phyloP scores from a whole-genome alignment of 2,888 invertebrate genomes.

The Erebia epiphron region DNA sequence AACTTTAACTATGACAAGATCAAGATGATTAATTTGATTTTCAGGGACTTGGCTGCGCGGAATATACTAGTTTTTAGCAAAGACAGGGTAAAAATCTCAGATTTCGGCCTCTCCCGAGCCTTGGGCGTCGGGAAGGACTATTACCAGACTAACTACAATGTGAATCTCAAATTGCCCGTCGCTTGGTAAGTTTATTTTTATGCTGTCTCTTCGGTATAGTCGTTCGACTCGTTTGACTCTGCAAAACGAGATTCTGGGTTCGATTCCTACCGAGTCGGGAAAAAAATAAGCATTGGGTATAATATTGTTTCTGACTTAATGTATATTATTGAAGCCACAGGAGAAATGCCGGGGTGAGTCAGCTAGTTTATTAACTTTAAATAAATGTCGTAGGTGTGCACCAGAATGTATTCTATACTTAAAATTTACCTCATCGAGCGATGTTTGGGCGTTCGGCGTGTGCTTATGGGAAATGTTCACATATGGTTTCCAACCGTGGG shows the following conservation, averaged over 20 bases:
- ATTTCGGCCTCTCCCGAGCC: slow-evolving; percentile 97
- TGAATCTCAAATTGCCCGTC: slow-evolving; percentile 97
- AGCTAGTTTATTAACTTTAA: background rate
- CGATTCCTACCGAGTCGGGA: too few species aligned
- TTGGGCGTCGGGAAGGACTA: slow-evolving; percentile 99
- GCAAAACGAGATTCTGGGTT: background rate
- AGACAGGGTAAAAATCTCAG: slow-evolving; percentile 98
- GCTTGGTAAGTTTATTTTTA: slow-evolving; percentile 89
- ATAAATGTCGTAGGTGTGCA: slow-evolving; percentile 87
- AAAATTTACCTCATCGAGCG: slow-evolving; percentile 97
- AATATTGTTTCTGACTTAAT: too few species aligned
- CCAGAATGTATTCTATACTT: slow-evolving; percentile 98
- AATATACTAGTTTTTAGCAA: slow-evolving; percentile 99
- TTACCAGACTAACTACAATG: slow-evolving; percentile 98
- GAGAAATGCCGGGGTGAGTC: background rate
- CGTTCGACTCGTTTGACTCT: background rate
- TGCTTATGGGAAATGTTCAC: slow-evolving; percentile 99
- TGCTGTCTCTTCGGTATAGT: background rate
- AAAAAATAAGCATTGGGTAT: too few species aligned
- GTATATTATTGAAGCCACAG: background rate
- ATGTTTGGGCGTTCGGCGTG: slow-evolving; percentile 99
- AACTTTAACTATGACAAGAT: background rate
- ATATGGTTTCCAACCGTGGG: slow-evolving; percentile 99
- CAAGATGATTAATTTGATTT: slow-evolving; percentile 47
- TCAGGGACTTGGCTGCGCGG: slow-evolving; percentile 96